Evolutionary conservation across 2,888 invertebrate genomes (phyloP).

Genomic region (Flexamia atlantica): DNA sequence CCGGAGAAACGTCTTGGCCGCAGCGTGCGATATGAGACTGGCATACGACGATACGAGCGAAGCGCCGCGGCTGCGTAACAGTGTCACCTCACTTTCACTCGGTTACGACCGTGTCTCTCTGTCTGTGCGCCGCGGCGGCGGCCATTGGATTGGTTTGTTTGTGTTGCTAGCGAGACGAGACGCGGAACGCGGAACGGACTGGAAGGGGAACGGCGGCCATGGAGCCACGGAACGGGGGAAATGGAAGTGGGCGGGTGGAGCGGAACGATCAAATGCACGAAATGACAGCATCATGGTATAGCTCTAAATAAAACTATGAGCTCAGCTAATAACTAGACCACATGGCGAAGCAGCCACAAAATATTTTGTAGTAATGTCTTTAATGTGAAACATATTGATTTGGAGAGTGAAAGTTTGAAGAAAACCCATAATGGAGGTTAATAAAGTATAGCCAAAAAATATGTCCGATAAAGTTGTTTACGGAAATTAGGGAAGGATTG

Average conservation of each 20-base stretch:
- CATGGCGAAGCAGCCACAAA: no score
- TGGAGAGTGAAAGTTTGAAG: no score
- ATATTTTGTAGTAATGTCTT: no score
- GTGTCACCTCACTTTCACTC: constrained; percentile 63
- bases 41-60: constrained; percentile 31
- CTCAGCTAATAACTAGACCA: no score
- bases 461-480: no score
- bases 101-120: constrained; percentile 48
- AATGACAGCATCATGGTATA: no score
- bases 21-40: constrained; percentile 13
- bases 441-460: no score
- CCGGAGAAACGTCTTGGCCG: constrained; percentile 36
- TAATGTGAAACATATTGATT: no score
- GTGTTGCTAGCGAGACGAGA: constrained; percentile 56
- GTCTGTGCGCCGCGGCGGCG: background rate
- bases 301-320: no score
- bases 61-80: constrained; percentile 56
- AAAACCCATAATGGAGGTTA: no score
- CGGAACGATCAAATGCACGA: background rate
- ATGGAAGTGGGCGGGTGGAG: background rate
- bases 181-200: constrained; percentile 8
- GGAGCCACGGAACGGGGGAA: background rate
- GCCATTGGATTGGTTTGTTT: constrained; percentile 51
- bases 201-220: background rate
- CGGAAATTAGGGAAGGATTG: no score